These are phyloP conservation scores for Falco peregrinus DNA, from an alignment of 2,797 vertebrate genomes.

Conservation along the genomic window DNA sequence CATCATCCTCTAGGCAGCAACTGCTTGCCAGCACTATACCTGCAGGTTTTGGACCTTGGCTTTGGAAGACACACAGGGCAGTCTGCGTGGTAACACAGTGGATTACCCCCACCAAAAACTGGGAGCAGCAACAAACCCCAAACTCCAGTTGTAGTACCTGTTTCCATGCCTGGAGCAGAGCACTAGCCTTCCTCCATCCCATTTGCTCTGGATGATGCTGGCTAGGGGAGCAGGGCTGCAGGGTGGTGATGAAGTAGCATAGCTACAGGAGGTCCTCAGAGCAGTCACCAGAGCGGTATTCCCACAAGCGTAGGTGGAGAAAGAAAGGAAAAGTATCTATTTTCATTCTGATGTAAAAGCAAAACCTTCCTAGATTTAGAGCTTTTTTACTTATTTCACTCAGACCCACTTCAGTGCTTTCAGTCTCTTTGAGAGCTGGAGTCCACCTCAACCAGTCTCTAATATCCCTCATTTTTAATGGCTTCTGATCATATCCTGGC, in stretches of 20 bases:
- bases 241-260: background rate
- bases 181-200: background rate
- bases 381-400: background rate
- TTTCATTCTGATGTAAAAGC: background rate
- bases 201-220: background rate
- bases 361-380: background rate
- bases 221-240: background rate
- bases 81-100: background rate
- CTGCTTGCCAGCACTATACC: accelerated
- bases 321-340: background rate
- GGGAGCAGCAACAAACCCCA: background rate
- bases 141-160: background rate
- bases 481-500: background rate
- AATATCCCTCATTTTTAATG: background rate
- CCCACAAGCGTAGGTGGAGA: background rate
- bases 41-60: background rate
- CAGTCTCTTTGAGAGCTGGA: background rate
- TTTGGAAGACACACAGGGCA: background rate
- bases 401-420: background rate
- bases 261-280: background rate
- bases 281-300: background rate
- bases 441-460: background rate
- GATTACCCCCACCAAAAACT: background rate
- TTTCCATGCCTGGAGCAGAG: background rate
- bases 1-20: background rate